Evolutionary conservation across 1,140 invertebrate genomes (phyloP), one percentile per base, ranked within the genome.

Genomic region (Apolygus lucorum): DNA sequence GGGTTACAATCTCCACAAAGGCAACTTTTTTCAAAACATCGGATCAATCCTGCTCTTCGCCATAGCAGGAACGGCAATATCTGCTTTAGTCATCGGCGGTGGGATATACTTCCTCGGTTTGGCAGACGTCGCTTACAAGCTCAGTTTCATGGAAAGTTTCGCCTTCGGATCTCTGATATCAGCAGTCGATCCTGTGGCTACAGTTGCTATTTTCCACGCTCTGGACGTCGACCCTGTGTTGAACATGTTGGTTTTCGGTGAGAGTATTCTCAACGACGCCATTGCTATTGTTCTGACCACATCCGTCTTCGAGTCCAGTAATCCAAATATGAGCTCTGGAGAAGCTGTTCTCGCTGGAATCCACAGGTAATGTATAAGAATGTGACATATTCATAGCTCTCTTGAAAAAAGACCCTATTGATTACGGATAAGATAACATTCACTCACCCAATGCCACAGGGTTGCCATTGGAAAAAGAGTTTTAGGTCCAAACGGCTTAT

Each of bases 191-290:
- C 96, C 96, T 2, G 96, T 99, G 4, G 96, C 96, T 14, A 98
- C 95, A 0, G 87, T 99, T 52, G 96, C 97, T 1, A 99, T 99
- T 74, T 99, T 99, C 78, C 93, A 98, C 81, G 95, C 96, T 11
- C 80, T 98, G 1, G 91, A 98, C 80, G 90, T 97, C 0, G 93
- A 96, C 81, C 95, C 94, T 21, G 89, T 98, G 2, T 81, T 99
- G 0, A 98, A 98, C 81, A 99, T 98, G 95, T 90, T 98, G 80
- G 95, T 98, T 0, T 98, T 98, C 85, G 96, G 96, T 28, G 97
- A 99, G 79, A 96, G 93, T 76, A 96, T 99, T 74, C 80, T 99
- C 0, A 99, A 99, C 80, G 96, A 99, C 86, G 96, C 96, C 17
- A 95, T 99, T 68, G 90, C 96, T 17, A 98, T 99, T 82, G 96